phyloP scores from a whole-genome alignment of 2,113 vertebrate species.

The Quiscalus mexicanus region DNA sequence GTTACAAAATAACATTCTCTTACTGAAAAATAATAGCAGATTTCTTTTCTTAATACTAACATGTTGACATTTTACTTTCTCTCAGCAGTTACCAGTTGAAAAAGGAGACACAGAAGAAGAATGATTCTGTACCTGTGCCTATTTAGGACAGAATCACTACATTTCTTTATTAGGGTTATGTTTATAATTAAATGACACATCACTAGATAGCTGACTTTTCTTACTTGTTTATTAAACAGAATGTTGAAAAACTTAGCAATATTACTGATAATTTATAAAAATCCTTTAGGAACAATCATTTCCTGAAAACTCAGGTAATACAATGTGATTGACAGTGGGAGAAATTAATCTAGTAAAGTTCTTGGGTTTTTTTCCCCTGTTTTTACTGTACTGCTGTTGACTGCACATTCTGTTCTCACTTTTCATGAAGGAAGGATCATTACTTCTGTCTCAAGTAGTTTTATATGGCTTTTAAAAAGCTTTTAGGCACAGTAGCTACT shows the following conservation, averaged over 20 bases:
- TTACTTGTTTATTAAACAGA: not conserved
- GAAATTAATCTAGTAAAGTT: not conserved
- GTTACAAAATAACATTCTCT: not conserved
- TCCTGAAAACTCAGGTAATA: not conserved
- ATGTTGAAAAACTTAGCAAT: not conserved
- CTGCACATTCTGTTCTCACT: not conserved
- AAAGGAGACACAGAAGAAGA: not conserved
- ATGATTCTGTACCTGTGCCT: not conserved
- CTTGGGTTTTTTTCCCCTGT: fast-evolving
- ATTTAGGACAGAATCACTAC: not conserved
- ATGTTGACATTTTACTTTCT: not conserved
- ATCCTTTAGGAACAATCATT: not conserved
- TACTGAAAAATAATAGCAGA: not conserved
- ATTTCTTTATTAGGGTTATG: not conserved
- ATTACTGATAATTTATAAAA: not conserved
- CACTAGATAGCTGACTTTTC: not conserved
- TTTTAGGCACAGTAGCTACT: not conserved
- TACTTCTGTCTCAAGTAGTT: constrained; percentile 15
- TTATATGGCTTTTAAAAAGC: constrained; percentile 19
- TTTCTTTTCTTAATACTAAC: not conserved
- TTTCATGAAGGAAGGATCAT: not conserved
- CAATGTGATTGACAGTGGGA: not conserved
- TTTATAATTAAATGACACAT: not conserved
- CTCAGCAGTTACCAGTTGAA: not conserved
- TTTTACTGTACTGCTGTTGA: not conserved